Base-by-base conservation (phyloP, 2,888 invertebrate genomes). In the Drosophila acutilabella region DNA sequence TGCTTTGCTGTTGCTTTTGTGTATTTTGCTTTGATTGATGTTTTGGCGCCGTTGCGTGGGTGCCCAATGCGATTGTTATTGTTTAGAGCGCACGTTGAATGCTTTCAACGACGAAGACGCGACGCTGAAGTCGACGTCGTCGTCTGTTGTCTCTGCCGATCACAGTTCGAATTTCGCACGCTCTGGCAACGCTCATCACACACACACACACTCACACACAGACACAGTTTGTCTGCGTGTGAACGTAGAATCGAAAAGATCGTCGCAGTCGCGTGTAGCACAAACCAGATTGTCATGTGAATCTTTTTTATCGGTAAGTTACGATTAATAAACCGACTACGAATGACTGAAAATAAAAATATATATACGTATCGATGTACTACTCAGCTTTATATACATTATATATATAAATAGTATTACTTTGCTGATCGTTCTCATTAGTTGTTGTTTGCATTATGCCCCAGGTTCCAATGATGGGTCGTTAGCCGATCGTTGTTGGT, bases 221-320 rank as follows among this genome's bases (percentile, higher is more conserved):
- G 26, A 20, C 41, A 56, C n/a, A 54, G 51, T 41, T 26, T 59
- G 10, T 41, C 38, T 26, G 13, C 23, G 26, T 50, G 45, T 57
- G 33, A 42, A 40, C 52, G 61, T 41, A 33, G 54, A 44, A 58
- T 70, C 61, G 58, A 36, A 62, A 53, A 67, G 67, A 74, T 78
- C 71, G 64, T 57, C 64, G 42, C 38, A 56, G 74, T 80, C 64
- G 71, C 74, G 74, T 74, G 77, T 77, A 77, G 65, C 71, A 60
- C 54, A 80, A 80, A 85, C 75, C 77, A 74, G 77, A 79, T 74
- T 83, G 83, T 84, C 83, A 84, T 84, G 87, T 84, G 83, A 84
- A 84, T 83, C 61, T 58, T 71, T 69, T 68, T 80, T 68, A 74
- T 74, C 59, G 38, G 44, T 18, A 53, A 44, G 14, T 47, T 45